Evolutionary conservation across 1,140 invertebrate genomes (phyloP).

Genomic region (Pygmarrhopalites habei): DNA sequence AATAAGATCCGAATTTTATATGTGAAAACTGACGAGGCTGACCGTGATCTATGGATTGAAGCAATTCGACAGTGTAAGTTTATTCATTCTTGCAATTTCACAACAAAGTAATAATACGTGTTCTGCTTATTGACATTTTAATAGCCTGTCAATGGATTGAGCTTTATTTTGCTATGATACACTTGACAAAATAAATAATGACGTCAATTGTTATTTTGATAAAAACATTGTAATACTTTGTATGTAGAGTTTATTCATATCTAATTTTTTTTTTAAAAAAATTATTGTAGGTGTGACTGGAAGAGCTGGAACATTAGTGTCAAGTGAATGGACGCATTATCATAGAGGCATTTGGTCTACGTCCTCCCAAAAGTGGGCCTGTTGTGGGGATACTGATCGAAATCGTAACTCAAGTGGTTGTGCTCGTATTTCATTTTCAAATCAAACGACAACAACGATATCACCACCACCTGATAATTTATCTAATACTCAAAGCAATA

Average conservation of each 20-base stretch:
- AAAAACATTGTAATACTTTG: too few species aligned
- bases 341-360: conserved; percentile 29
- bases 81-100: background rate
- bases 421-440: background rate
- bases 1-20: conserved; percentile 68
- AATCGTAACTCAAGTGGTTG: conserved; percentile 30
- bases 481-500: background rate
- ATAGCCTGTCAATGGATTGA: too few species aligned
- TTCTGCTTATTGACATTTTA: too few species aligned
- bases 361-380: conserved; percentile 30
- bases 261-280: too few species aligned
- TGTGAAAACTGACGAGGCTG: conserved; percentile 62
- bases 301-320: conserved; percentile 3
- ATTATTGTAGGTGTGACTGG: conserved; percentile 19
- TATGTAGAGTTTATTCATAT: too few species aligned
- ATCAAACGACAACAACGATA: background rate
- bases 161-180: too few species aligned
- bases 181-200: too few species aligned
- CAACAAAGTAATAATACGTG: too few species aligned
- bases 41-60: conserved; percentile 67
- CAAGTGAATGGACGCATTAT: background rate
- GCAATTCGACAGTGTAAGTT: conserved; percentile 63
- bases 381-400: conserved; percentile 25
- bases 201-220: too few species aligned
- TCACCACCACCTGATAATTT: too few species aligned